Conservation (phyloP, 2,888 invertebrate species). For the Neoscelio sp. region DNA sequence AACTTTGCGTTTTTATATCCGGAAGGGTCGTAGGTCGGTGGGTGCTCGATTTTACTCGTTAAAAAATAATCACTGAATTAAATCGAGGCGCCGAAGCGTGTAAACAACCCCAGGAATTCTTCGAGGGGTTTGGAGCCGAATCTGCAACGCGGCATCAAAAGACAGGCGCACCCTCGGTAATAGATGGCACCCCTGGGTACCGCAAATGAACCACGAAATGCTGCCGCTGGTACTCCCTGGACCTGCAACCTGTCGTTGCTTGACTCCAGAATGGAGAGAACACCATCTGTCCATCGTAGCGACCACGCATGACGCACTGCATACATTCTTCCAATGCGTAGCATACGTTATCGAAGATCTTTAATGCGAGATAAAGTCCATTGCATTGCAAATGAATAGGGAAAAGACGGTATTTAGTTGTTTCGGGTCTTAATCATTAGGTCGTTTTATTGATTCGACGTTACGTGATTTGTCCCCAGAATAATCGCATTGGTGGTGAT, state of each 20-base stretch:
- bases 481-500: too few species aligned
- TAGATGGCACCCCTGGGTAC: constrained; percentile 83
- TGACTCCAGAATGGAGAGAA: constrained; percentile 71
- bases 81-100: constrained; percentile 80
- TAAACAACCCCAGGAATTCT: constrained; percentile 79
- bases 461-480: constrained; percentile 29
- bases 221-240: constrained; percentile 80
- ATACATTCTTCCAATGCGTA: constrained; percentile 43
- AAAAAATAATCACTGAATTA: constrained; percentile 83
- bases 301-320: constrained; percentile 49
- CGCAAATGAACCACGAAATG: constrained; percentile 84
- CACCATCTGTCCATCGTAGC: constrained; percentile 78
- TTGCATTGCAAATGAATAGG: constrained; percentile 58
- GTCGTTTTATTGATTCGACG: constrained; percentile 36
- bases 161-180: constrained; percentile 78
- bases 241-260: constrained; percentile 81
- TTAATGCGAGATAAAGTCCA: constrained; percentile 65
- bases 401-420: constrained; percentile 33
- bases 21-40: constrained; percentile 24
- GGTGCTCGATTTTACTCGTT: constrained; percentile 75
- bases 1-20: constrained; percentile 26
- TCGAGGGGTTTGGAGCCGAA: constrained; percentile 64
- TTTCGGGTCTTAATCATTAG: constrained; percentile 30
- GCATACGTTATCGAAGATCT: constrained; percentile 65
- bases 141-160: constrained; percentile 60